Base-by-base conservation (phyloP, 2,113 vertebrate genomes). In the Semnornis frantzii region DNA sequence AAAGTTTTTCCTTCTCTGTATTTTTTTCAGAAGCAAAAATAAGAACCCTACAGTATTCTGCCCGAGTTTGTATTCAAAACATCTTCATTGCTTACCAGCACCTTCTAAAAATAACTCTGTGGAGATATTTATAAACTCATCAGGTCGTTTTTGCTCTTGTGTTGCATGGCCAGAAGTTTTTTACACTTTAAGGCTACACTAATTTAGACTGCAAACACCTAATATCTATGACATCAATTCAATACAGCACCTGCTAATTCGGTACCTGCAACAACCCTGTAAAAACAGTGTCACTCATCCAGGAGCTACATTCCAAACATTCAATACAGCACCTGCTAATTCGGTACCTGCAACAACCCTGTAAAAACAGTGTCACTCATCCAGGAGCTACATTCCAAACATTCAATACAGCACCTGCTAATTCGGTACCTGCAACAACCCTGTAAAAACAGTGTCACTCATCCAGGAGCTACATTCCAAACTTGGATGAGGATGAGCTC, bases 121-220 rank as follows among this genome's bases (percentile, higher is more conserved):
- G 9, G 24, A 76, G 9, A 48, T 37, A 70, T 92, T 39, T 81
- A 81, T 57, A 3, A 39, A 28, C 14, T 58, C 59, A 82, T 52
- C 37, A 82, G 10, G 28, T 3, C 14, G 10, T 33, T 89, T 88
- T 93, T 70, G 58, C 46, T 79, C 87, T 60, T 28, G 31, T 10
- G 11, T 19, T 75, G 15, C 11, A 48, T 42, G 9, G 19, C 80
- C 37, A 70, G 44, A 64, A 86, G 18, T 21, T n/a, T 85, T 63
- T 73, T 50, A 94, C 28, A 58, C 15, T 95, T 95, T 88, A 95
- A 79, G 46, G 70, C 6, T 46, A 17, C 27, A 46, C 8, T 64
- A 72, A 93, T 89, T 94, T 87, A 81, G 86, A 82, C 12, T 85
- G 80, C 91, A 95, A 94, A 78, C 30, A 71, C 14, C 14, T 70